Evolutionary conservation across 53 echinoderm and acorn worm species (phyloP).

Genomic region (Actinopyga echinites): DNA sequence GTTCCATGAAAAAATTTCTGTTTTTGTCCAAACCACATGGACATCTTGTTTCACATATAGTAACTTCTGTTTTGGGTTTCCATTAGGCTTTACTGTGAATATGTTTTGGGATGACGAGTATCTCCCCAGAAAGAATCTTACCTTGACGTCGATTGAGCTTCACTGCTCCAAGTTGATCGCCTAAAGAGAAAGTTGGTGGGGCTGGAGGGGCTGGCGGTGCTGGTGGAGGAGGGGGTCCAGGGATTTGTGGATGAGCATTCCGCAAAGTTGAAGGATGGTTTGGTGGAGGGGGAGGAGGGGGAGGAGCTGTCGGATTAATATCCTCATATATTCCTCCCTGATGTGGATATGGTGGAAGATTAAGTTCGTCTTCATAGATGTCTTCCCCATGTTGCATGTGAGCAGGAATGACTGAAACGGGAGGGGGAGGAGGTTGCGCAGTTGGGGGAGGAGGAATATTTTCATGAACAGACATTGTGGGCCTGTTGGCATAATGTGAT

Average conservation of each 20-base stretch:
- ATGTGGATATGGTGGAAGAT: not conserved
- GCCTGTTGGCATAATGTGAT: conserved; percentile 8
- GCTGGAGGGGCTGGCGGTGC: conserved; percentile 62
- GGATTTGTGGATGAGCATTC: not conserved
- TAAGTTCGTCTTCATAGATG: not conserved
- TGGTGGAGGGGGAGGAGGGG: conserved; percentile 29
- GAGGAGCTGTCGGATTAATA: not conserved
- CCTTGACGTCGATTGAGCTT: not conserved
- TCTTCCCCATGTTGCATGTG: not conserved
- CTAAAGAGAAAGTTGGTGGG: conserved; percentile 17
- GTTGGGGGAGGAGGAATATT: conserved; percentile 41
- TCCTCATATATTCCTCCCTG: not conserved
- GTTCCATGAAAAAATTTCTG: too few relatives aligned
- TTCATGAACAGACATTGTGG: not conserved
- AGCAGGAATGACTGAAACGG: conserved; percentile 44
- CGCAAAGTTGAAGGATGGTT: not conserved
- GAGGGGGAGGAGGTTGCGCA: conserved; percentile 46
- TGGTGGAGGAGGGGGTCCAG: conserved; percentile 60
- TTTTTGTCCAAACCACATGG: too few relatives aligned
- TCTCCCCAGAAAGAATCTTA: too few relatives aligned
- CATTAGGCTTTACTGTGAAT: too few relatives aligned
- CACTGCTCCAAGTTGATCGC: conserved; percentile 40
- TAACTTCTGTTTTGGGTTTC: too few relatives aligned
- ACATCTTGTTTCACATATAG: too few relatives aligned
- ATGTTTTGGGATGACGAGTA: too few relatives aligned